These are phyloP conservation scores for Zaprionus ghesquierei DNA, from an alignment of 1,140 invertebrate genomes.

Conservation along the genomic window DNA sequence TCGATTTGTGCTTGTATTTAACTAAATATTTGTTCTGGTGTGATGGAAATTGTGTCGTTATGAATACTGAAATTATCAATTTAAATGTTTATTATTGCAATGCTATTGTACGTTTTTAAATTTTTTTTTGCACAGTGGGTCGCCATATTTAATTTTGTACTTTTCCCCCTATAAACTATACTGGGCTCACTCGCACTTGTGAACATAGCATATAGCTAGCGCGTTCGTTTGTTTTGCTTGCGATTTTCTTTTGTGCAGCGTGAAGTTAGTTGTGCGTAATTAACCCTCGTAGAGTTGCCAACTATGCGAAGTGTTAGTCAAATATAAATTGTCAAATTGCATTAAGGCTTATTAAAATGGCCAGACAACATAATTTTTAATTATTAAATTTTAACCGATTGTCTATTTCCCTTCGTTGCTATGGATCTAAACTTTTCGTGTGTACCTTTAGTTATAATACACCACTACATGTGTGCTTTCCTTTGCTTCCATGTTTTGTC, in stretches of 20 bases:
- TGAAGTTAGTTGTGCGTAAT: slow-evolving; percentile 70
- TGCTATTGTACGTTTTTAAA: slow-evolving; percentile 21
- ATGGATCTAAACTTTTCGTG: not conserved
- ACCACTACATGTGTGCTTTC: not conserved
- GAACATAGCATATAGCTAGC: slow-evolving; percentile 33
- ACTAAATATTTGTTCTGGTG: not conserved
- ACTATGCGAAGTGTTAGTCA: not conserved
- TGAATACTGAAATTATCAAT: not conserved
- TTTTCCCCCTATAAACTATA: slow-evolving; percentile 40
- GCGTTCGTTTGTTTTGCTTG: slow-evolving; percentile 74
- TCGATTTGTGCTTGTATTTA: not conserved
- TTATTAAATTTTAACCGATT: not conserved
- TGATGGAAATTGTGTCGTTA: not conserved
- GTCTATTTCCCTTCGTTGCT: not conserved
- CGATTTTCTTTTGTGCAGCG: slow-evolving; percentile 73
- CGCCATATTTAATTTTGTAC: slow-evolving; percentile 74
- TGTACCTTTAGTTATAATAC: not conserved
- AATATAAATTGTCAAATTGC: not conserved
- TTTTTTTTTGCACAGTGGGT: slow-evolving; percentile 60
- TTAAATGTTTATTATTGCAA: slow-evolving; percentile 22
- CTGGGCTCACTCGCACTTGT: slow-evolving; percentile 44
- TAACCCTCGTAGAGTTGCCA: slow-evolving; percentile 55
- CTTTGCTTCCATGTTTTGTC: slow-evolving; percentile 18
- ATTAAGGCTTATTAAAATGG: not conserved
- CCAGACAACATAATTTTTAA: not conserved